Percentiles rank a stretch among this genome's conserved stretches.
Evolutionary conservation across 2,888 invertebrate genomes (phyloP).

Genomic region (Caenorhabditis wallacei): DNA sequence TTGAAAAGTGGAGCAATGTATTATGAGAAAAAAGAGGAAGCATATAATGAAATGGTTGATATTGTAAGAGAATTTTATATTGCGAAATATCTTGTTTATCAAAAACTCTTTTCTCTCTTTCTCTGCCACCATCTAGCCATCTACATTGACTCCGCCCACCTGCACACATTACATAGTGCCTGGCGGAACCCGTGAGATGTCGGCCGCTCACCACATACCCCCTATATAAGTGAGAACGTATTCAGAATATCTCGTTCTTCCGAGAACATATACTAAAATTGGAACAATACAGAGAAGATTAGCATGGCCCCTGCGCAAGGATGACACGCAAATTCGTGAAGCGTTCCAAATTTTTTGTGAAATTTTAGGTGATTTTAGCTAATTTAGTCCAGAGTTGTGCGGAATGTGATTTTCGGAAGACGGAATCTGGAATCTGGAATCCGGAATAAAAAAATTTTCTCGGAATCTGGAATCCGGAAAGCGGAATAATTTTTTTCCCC

Average conservation of each 20-base stretch:
- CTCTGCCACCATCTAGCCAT: not conserved
- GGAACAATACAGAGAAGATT: conserved; percentile 95
- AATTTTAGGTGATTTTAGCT: not conserved
- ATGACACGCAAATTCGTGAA: conserved; percentile 94
- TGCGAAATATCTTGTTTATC: not conserved
- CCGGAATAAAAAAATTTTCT: too few species aligned
- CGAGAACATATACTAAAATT: conserved; percentile 86
- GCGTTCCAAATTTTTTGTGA: conserved; percentile 13
- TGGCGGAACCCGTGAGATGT: not conserved
- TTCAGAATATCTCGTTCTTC: not conserved
- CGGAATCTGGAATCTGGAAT: too few species aligned
- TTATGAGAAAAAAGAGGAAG: conserved; percentile 75
- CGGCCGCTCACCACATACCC: not conserved
- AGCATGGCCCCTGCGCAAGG: conserved; percentile 94
- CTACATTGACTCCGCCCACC: not conserved
- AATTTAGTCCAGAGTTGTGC: too few species aligned
- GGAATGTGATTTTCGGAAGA: too few species aligned
- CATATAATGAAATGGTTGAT: conserved; percentile 70
- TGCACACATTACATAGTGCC: not conserved
- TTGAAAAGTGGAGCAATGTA: conserved; percentile 89
- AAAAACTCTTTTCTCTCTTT: not conserved
- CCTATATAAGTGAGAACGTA: not conserved
- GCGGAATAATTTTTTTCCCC: too few species aligned
- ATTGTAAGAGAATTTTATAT: conserved; percentile 40
- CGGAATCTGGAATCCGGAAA: too few species aligned